Base-by-base conservation (phyloP, 2,797 vertebrate genomes). In the Dromococcyx pavoninus region DNA sequence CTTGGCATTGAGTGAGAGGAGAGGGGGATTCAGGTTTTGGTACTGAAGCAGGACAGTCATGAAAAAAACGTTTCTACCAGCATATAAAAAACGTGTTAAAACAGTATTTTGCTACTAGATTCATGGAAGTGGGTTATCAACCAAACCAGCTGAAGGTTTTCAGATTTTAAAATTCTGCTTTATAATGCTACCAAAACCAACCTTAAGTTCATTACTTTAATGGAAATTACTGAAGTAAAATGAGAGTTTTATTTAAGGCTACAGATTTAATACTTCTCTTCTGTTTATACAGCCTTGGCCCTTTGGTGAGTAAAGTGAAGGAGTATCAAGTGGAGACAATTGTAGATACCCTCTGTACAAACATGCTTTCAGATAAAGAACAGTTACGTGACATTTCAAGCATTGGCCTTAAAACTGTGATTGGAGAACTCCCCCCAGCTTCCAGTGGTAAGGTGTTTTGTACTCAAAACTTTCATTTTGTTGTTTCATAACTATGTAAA, bases 301-400 rank as follows among this genome's bases (percentile, higher is more conserved):
- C 99, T 22, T 98, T 99, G 97, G 99, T 99, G 96, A 99, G 99
- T 96, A 99, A 99, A 97, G 99, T 99, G 96, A 99, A 99, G 98
- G 99, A 99, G 97, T 99, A 99, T 97, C 99, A 99, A 98, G 99
- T 99, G 91, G 99, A 99, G 97, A 99, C 99, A 13, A 99, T 99
- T 96, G 99, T 99, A 94, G 99, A 99, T 97, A 99, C 99, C 5
- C 98, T 99, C 90, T 99, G 99, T 97, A 99, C 99, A 96, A 99
- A 99, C 97, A 99, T 99, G 99, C 98, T 99, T 97, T 99, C 99
- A 32, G 99, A 99, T 98, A 99, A 99, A 97, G 99, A 99, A 54
- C 99, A 99, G 86, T 98, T 99, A 65, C 97, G 99, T 95, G 99
- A 99, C 97, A 99, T 99, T 97, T 99, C 99, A 86, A 99, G 99